These are phyloP conservation scores for Harpagoxenus sublaevis DNA, from an alignment of 2,888 invertebrate species.

Conservation along the genomic window DNA sequence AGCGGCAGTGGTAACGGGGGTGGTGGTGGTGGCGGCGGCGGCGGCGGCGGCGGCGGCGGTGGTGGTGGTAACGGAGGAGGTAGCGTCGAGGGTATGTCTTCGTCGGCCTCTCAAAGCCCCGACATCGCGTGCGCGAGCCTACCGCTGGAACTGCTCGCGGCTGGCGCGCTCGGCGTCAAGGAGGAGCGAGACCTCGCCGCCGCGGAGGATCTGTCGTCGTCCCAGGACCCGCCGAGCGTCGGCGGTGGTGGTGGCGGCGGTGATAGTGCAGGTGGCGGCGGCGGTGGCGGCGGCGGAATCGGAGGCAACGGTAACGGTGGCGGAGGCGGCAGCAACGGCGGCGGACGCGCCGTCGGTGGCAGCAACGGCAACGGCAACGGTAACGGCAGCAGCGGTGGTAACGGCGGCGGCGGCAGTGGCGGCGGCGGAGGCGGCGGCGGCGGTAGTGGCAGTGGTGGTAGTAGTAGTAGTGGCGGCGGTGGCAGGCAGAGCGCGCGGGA, in stretches of 20 bases:
- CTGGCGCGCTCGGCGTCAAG: conserved; percentile 86
- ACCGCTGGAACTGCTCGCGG: conserved; percentile 85
- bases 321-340: conserved; percentile 85
- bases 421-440: conserved; percentile 82
- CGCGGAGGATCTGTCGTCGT: conserved; percentile 84
- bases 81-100: conserved; percentile 85
- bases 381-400: conserved; percentile 47
- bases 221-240: conserved; percentile 81
- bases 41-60: conserved; percentile 58
- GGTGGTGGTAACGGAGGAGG: conserved; percentile 75
- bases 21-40: conserved; percentile 62
- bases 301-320: conserved; percentile 85
- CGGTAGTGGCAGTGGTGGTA: conserved; percentile 88
- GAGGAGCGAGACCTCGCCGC: conserved; percentile 85
- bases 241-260: conserved; percentile 86
- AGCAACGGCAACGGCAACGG: conserved; percentile 81
- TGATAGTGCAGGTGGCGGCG: conserved; percentile 88
- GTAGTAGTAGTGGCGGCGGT: conserved; percentile 85
- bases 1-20: conserved; percentile 76
- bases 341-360: conserved; percentile 86
- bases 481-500: conserved; percentile 88
- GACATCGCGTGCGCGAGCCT: conserved; percentile 86
- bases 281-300: conserved; percentile 85
- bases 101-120: conserved; percentile 85
- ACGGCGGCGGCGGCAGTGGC: conserved; percentile 76